phyloP scores from a whole-genome alignment of 2,888 invertebrate genomes.

The Metopia argyrocephala region DNA sequence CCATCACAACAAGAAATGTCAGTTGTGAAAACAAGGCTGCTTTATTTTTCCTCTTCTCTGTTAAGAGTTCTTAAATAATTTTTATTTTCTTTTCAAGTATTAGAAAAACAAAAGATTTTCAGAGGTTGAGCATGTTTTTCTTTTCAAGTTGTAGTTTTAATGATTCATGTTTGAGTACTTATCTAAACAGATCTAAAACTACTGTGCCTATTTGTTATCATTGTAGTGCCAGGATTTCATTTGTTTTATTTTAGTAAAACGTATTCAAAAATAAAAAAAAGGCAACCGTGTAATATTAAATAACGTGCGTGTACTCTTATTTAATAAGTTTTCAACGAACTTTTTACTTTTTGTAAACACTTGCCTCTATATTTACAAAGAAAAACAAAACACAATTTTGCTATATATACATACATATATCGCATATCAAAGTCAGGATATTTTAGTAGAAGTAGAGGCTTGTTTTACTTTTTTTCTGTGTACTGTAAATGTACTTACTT shows the following conservation, averaged over 20 bases:
- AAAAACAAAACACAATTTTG: no score
- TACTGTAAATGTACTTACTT: no score
- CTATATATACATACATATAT: no score
- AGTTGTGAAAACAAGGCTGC: background rate
- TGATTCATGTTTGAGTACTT: background rate
- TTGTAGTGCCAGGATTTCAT: background rate
- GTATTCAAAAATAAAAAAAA: background rate
- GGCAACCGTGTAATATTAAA: background rate
- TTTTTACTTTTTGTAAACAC: no score
- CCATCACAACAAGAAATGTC: no score
- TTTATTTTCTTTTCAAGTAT: background rate
- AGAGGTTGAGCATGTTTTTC: background rate
- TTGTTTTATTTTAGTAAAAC: background rate
- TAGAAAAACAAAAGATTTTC: conserved; percentile 2
- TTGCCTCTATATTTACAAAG: no score
- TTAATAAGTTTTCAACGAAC: no score
- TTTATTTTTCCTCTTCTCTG: background rate
- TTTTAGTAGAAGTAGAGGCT: no score
- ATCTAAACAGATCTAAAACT: background rate
- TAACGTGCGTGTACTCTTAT: no score
- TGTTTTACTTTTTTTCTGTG: no score
- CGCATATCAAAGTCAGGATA: no score
- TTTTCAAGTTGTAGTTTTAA: background rate
- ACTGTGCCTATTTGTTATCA: background rate
- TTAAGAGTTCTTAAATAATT: background rate